These are phyloP conservation scores for Sebastes itinus DNA, from an alignment of 2,797 vertebrate genomes.

Conservation along the genomic window DNA sequence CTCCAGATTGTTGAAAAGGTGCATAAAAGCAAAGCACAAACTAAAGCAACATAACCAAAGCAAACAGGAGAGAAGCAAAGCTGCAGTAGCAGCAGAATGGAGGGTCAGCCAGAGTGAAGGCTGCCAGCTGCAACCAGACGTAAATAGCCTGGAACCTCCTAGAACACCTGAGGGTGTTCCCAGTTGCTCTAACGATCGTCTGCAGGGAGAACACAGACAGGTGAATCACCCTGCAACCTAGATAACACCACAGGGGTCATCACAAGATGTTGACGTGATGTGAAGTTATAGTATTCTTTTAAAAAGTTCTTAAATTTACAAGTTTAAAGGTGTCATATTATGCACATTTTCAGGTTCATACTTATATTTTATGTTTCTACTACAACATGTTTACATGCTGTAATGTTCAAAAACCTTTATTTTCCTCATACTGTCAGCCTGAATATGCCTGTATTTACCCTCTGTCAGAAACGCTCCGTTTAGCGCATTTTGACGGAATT, in stretches of 20 bases:
- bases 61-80: neutral
- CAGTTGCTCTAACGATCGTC: neutral
- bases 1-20: neutral
- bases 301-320: neutral
- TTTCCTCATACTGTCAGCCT: too few relatives aligned
- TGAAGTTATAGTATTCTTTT: neutral
- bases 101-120: neutral
- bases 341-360: too few relatives aligned
- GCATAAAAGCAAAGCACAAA: too few relatives aligned
- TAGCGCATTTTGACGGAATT: too few relatives aligned
- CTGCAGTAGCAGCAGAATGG: neutral
- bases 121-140: neutral
- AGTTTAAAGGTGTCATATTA: too few relatives aligned
- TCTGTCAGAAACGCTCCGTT: too few relatives aligned
- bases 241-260: neutral
- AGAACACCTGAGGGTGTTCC: neutral
- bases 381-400: too few relatives aligned
- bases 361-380: too few relatives aligned
- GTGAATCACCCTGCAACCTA: neutral
- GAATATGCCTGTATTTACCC: too few relatives aligned
- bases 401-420: too few relatives aligned
- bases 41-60: neutral
- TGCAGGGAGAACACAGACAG: neutral
- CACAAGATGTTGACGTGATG: neutral
- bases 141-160: neutral